A percentile compares a stretch with the other conserved stretches of the same genome.
These are phyloP conservation scores for Sebastes matsubarae DNA, from an alignment of 2,797 vertebrate species.

Conservation along the genomic window DNA sequence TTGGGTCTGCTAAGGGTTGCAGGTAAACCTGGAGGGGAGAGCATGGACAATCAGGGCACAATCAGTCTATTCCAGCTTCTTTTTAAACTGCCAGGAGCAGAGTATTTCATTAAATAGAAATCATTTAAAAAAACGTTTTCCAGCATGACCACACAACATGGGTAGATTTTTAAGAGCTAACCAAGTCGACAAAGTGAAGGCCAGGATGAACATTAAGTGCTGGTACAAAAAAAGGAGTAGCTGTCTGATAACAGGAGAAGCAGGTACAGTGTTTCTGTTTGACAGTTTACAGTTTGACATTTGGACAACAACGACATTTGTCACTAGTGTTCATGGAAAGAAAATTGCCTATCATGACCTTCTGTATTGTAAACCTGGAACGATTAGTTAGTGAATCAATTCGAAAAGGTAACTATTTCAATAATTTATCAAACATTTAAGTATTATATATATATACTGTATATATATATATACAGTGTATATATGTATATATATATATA, in stretches of 20 bases:
- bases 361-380: neutral
- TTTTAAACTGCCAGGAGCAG: neutral
- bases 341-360: neutral
- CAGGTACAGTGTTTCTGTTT: neutral
- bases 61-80: neutral
- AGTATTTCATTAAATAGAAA: neutral
- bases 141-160: neutral
- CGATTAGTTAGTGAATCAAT: neutral
- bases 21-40: constrained; percentile 64
- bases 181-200: neutral
- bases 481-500: too few species aligned
- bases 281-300: neutral
- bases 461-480: too few species aligned
- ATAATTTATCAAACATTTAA: too few species aligned
- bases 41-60: neutral
- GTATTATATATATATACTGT: too few species aligned
- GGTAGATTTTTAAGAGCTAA: neutral
- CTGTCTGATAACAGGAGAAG: neutral
- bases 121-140: neutral
- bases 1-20: constrained; percentile 55
- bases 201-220: neutral
- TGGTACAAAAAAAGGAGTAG: neutral
- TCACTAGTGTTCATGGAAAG: neutral
- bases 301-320: neutral
- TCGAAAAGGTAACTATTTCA: neutral